Base-by-base conservation (phyloP, 2,797 vertebrate genomes). In the Silurus lanzhouensis region DNA sequence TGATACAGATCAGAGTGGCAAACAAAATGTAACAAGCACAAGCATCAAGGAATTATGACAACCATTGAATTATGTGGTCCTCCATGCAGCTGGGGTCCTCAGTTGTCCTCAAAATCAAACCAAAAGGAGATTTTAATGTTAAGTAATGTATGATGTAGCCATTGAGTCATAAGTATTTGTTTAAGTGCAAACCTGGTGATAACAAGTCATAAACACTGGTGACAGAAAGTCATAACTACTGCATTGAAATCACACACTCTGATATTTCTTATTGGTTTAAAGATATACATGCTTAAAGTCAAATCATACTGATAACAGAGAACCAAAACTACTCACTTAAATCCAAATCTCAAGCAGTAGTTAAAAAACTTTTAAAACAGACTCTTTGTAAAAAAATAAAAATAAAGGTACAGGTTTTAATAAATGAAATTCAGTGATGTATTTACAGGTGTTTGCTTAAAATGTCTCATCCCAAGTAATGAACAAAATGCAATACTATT, bases 1-100 rank as follows among this genome's bases (percentile, higher is more conserved):
- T 20, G 77, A 84, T 87, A 85, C 68, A 77, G 80, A 82, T 87
- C 83, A 70, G 74, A 7, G 44, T 66, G 61, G 63, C 44, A 81
- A 67, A 61, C 6, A n/a, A 78, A 78, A 78, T 14, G 22, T 8
- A n/a, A 63, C 46, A 2, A 78, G 31, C 20, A 22, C 27, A 22
- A 44, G 52, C 1, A 15, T n/a, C 79, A 81, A 67, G 10, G n/a
- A 52, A 66, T 81, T 81, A 67, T 66, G 63, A 67, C 46, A 67
- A 9, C 13, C 61, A 67, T 12, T 52, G 44, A 81, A 52, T 81
- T 52, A 22, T 27, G 63, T 52, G 78, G 9, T 38, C 25, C 44
- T 66, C 2, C 1, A 12, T 67, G 63, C 63, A 81, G n/a, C n/a
- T 66, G n/a, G 46, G 20, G n/a, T 79, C 22, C 60, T 3, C 10